Evolutionary conservation across 1,140 invertebrate species (phyloP).

Genomic region (Pomacea maculata): DNA sequence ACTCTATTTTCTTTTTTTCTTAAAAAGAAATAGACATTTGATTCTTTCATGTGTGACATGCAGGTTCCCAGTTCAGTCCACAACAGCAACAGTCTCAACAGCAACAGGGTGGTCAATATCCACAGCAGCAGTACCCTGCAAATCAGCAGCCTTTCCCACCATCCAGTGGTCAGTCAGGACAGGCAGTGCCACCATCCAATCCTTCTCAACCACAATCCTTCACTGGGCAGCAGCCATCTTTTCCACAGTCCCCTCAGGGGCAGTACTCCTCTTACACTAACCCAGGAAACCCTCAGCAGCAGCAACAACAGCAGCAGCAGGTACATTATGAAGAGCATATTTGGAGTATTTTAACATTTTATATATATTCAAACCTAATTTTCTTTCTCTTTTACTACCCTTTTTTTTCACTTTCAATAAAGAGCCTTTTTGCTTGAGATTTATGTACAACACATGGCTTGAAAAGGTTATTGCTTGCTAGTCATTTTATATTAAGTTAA

Average conservation of each 20-base stretch:
- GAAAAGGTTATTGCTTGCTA: too few species aligned
- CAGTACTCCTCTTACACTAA: slow-evolving; percentile 47
- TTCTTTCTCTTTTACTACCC: neutral
- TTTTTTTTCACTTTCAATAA: neutral
- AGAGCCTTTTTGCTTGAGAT: too few species aligned
- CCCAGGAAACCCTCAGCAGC: slow-evolving; percentile 31
- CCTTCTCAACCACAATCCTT: neutral
- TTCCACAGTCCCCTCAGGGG: slow-evolving; percentile 36
- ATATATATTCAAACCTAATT: neutral
- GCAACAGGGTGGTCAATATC: slow-evolving; percentile 20
- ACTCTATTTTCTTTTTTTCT: too few species aligned
- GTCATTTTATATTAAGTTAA: too few species aligned
- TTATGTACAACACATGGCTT: too few species aligned
- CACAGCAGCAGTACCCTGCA: slow-evolving; percentile 32
- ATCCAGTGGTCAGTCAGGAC: slow-evolving; percentile 12
- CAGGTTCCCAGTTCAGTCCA: slow-evolving; percentile 21
- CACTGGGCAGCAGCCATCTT: slow-evolving; percentile 40
- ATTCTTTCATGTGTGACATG: neutral
- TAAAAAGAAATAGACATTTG: too few species aligned
- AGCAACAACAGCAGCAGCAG: slow-evolving; percentile 20
- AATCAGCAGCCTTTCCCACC: slow-evolving; percentile 42
- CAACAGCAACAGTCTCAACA: slow-evolving; percentile 36
- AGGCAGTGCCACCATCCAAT: slow-evolving; percentile 5
- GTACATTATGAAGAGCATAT: slow-evolving; percentile 21
- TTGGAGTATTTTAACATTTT: neutral